Percentiles rank a stretch among this genome's conserved stretches.
Evolutionary conservation across 53 echinoderm and acorn worm species (phyloP).

Genomic region (Mesocentrotus franciscanus): DNA sequence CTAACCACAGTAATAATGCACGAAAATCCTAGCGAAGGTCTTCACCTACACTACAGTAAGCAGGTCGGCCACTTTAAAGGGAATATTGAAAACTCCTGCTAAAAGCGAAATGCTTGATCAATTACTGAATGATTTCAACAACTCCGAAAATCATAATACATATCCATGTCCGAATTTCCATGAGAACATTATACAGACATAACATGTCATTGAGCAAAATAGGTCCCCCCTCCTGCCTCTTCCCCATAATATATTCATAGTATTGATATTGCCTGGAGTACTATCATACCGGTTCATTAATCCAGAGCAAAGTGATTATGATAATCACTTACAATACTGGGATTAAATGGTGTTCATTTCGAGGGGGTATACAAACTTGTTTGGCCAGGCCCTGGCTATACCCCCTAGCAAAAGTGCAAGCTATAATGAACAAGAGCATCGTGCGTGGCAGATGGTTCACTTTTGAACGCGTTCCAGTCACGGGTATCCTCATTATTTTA

Average conservation of each 20-base stretch:
- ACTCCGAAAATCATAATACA: too few species aligned
- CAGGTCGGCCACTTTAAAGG: not conserved
- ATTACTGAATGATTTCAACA: not conserved
- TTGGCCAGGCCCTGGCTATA: not conserved
- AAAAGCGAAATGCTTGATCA: not conserved
- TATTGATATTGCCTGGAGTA: not conserved
- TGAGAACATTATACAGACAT: too few species aligned
- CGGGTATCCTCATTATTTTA: not conserved
- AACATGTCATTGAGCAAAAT: too few species aligned
- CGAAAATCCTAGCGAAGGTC: conserved; percentile 8
- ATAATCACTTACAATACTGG: not conserved
- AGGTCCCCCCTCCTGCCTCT: not conserved
- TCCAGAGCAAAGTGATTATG: not conserved
- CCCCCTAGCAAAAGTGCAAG: not conserved
- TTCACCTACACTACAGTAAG: not conserved
- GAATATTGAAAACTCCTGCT: not conserved
- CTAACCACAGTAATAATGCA: conserved; percentile 13
- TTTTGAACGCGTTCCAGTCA: not conserved
- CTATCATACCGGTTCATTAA: not conserved
- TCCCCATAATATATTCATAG: not conserved
- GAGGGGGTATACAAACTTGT: not conserved
- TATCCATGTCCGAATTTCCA: too few species aligned
- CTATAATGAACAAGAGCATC: not conserved
- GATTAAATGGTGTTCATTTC: not conserved
- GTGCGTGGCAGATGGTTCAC: conserved; percentile 10